Evolutionary conservation across 1,140 invertebrate genomes (phyloP).

Genomic region (Drosophila sproati): DNA sequence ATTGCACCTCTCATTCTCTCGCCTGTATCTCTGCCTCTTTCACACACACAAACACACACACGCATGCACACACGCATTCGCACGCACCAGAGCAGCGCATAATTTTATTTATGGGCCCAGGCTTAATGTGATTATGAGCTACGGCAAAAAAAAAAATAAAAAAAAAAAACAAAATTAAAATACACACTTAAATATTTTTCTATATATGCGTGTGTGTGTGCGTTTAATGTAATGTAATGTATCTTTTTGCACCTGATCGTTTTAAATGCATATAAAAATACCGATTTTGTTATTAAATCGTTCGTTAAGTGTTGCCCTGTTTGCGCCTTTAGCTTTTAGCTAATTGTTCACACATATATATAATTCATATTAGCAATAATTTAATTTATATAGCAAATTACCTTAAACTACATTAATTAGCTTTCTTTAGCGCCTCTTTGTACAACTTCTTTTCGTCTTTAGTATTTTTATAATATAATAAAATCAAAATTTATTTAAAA

Average conservation of each 20-base stretch:
- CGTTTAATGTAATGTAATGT: not conserved
- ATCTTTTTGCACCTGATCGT: slow-evolving; percentile 19
- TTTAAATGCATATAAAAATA: slow-evolving; percentile 36
- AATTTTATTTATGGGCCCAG: slow-evolving; percentile 71
- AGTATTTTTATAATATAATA: slow-evolving; percentile 46
- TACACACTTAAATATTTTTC: slow-evolving; percentile 3
- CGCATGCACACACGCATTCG: not conserved
- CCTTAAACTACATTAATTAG: slow-evolving; percentile 3
- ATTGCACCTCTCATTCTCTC: slow-evolving; percentile 23
- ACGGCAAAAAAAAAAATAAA: slow-evolving; percentile 41
- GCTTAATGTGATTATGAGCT: slow-evolving; percentile 69
- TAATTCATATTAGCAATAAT: slow-evolving; percentile 13
- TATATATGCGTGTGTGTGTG: slow-evolving; percentile 4
- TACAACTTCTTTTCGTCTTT: not conserved
- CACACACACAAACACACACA: too few species aligned
- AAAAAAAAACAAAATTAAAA: not conserved
- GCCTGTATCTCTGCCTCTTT: not conserved
- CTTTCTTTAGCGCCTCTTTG: not conserved
- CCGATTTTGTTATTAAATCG: slow-evolving; percentile 17
- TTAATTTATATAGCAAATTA: not conserved
- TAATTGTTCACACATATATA: slow-evolving; percentile 14
- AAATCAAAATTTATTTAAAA: slow-evolving; percentile 25
- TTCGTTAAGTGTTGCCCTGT: slow-evolving; percentile 18
- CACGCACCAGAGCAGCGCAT: slow-evolving; percentile 39
- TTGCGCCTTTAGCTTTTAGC: slow-evolving; percentile 22